Conservation (phyloP, 30 jellyfish, hydroid and myxozoan genomes). For the Cassiopea andromeda region DNA sequence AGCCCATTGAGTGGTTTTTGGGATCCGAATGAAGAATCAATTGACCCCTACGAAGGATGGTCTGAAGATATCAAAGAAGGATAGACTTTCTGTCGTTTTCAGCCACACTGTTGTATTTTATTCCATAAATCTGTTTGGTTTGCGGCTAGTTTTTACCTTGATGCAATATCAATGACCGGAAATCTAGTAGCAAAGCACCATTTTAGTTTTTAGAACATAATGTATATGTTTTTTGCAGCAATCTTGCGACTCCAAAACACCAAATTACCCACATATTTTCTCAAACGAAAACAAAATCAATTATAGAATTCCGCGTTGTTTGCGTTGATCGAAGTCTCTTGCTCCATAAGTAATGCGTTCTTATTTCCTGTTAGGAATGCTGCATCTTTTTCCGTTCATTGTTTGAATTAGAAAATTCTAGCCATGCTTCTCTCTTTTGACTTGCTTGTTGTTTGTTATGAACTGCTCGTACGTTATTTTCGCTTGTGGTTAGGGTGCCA, state of each 20-base stretch:
- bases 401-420: not conserved
- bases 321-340: too few relatives aligned
- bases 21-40: constrained; percentile 81
- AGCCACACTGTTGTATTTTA: not conserved
- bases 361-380: not conserved
- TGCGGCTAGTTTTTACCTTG: not conserved
- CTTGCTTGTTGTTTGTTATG: not conserved
- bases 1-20: constrained; percentile 85
- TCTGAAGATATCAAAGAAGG: constrained; percentile 92
- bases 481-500: constrained; percentile 33
- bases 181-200: not conserved
- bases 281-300: too few relatives aligned
- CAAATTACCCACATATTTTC: too few relatives aligned
- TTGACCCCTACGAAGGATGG: constrained; percentile 99
- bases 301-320: too few relatives aligned
- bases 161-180: not conserved
- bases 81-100: not conserved
- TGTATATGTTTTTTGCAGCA: not conserved
- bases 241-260: not conserved
- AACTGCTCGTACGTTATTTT: not conserved
- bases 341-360: too few relatives aligned
- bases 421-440: not conserved
- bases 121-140: not conserved
- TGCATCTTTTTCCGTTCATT: not conserved
- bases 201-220: not conserved